phyloP scores from a whole-genome alignment of 2,888 invertebrate genomes.

The Spicauda simplicius region DNA sequence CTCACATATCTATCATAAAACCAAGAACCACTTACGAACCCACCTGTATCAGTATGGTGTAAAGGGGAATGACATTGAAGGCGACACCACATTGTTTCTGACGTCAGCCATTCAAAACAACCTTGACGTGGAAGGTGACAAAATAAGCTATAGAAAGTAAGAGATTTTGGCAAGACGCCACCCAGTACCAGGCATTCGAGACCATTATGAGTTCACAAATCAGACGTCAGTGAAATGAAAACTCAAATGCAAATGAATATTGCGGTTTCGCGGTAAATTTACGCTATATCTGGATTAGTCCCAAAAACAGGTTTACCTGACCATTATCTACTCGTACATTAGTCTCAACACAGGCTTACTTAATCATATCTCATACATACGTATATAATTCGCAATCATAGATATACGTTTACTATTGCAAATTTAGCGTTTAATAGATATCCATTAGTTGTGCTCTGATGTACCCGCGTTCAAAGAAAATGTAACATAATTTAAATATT shows the following conservation, averaged over 20 bases:
- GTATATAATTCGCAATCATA: too few species aligned
- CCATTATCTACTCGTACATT: too few species aligned
- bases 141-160: conserved; percentile 64
- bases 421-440: too few species aligned
- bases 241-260: conserved; percentile 20
- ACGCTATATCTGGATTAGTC: background rate
- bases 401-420: too few species aligned
- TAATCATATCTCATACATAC: too few species aligned
- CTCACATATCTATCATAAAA: too few species aligned
- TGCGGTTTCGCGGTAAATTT: background rate
- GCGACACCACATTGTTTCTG: conserved; percentile 27
- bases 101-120: conserved; percentile 59
- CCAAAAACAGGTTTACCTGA: background rate
- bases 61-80: conserved; percentile 63
- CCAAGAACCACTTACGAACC: background rate
- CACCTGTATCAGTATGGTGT: conserved; percentile 16
- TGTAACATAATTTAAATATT: too few species aligned
- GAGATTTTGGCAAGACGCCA: conserved; percentile 69
- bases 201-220: conserved; percentile 39
- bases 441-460: too few species aligned
- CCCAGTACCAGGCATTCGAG: conserved; percentile 32
- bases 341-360: too few species aligned
- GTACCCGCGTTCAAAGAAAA: too few species aligned
- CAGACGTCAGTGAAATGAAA: conserved; percentile 42
- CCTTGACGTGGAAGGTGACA: conserved; percentile 73